A percentile compares a stretch with the other conserved stretches of the same genome.
Conservation (phyloP, 2,797 vertebrate species). For the Gymnoscopelus microlampas region DNA sequence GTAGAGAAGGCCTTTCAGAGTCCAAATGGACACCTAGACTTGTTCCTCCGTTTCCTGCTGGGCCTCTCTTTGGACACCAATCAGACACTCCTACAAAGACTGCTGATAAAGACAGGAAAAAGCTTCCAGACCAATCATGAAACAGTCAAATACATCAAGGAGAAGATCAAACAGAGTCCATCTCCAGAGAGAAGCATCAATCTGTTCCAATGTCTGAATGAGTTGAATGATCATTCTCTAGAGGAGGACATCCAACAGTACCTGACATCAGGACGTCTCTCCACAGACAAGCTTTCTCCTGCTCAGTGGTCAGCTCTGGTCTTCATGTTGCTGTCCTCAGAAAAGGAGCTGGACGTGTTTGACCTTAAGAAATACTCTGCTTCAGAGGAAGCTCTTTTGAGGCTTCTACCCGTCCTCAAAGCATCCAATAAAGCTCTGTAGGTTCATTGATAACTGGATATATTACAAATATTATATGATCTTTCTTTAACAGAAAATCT, state of each 20-base stretch:
- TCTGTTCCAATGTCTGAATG: too few relatives aligned
- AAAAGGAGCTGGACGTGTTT: constrained; percentile 13
- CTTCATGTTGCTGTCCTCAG: constrained; percentile 10
- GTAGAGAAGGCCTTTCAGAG: too few relatives aligned
- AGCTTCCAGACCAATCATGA: background rate
- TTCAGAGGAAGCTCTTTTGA: constrained; percentile 7
- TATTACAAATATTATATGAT: background rate
- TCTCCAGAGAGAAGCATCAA: too few relatives aligned
- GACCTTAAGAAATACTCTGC: constrained; percentile 2
- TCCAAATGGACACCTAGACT: too few relatives aligned
- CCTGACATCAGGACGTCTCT: too few relatives aligned
- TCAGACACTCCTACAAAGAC: too few relatives aligned
- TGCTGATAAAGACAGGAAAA: background rate
- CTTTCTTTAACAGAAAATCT: background rate
- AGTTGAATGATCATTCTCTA: background rate
- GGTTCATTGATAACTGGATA: background rate
- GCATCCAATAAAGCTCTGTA: background rate
- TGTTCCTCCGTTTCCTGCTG: too few relatives aligned
- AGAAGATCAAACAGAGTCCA: too few relatives aligned
- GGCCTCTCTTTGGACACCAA: too few relatives aligned
- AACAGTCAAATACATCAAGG: background rate
- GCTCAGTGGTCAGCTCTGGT: constrained; percentile 10
- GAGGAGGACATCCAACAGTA: too few relatives aligned
- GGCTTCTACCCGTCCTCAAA: constrained; percentile 4
- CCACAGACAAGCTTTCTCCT: background rate